A percentile compares a stretch with the other conserved stretches of the same genome.
phyloP scores from a whole-genome alignment of 2,797 vertebrate species.

The Acanthurus leucopareius region DNA sequence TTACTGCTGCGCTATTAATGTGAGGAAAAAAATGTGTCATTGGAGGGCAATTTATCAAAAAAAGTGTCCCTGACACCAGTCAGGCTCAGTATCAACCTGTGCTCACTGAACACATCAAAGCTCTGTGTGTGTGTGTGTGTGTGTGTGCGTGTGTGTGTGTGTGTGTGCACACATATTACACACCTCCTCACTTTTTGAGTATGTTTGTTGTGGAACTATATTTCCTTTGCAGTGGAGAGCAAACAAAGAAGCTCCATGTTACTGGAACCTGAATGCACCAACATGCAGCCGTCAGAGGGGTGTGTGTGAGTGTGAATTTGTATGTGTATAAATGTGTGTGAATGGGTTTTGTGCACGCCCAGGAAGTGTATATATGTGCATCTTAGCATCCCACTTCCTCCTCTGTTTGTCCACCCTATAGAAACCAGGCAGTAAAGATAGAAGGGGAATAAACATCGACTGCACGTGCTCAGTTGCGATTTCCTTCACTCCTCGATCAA shows the following conservation, averaged over 20 bases:
- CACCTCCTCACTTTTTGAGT: constrained; percentile 34
- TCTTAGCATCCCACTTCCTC: neutral
- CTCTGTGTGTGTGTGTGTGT: neutral
- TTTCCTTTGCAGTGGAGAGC: constrained; percentile 51
- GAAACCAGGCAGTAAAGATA: constrained; percentile 51
- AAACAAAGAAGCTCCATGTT: constrained; percentile 45
- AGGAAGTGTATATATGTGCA: neutral
- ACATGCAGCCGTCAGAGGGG: neutral
- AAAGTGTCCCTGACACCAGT: neutral
- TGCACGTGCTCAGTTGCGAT: constrained; percentile 42
- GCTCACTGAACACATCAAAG: constrained; percentile 20
- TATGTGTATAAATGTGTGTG: neutral
- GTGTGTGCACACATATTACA: constrained; percentile 8
- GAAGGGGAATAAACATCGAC: constrained; percentile 42
- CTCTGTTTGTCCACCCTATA: constrained; percentile 44
- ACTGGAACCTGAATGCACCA: constrained; percentile 34
- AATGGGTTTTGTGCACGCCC: constrained; percentile 18
- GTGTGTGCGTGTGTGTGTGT: constrained; percentile 5
- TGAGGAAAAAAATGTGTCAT: constrained; percentile 7
- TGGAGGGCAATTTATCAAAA: constrained; percentile 11
- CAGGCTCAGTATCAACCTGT: neutral
- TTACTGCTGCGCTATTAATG: constrained; percentile 12
- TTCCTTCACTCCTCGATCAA: constrained; percentile 26
- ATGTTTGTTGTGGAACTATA: constrained; percentile 27
- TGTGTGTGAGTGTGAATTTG: neutral